Evolutionary conservation across 1,140 invertebrate species (phyloP).

Genomic region (Diuraphis noxia): DNA sequence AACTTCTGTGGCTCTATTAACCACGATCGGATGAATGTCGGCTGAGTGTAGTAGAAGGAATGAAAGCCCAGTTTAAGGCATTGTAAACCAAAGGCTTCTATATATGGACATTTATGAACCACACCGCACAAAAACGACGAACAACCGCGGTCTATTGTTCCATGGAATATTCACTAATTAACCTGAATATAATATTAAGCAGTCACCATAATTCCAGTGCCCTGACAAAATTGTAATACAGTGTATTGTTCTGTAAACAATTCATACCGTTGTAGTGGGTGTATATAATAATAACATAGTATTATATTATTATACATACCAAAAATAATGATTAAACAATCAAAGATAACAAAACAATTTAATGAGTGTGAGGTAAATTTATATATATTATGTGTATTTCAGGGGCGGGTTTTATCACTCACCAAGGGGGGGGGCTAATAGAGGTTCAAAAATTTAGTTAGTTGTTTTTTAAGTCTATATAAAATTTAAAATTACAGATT

Average conservation of each 20-base stretch:
- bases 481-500: no score
- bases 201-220: not conserved
- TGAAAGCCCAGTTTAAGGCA: not conserved
- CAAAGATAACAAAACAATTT: not conserved
- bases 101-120: not conserved
- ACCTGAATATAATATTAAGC: constrained; percentile 5
- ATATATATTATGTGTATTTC: no score
- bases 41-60: fast-evolving
- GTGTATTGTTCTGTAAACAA: not conserved
- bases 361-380: not conserved
- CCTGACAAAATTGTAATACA: not conserved
- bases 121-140: not conserved
- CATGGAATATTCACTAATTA: not conserved
- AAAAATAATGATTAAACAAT: not conserved
- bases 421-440: no score
- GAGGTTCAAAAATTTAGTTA: no score
- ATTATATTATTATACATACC: not conserved
- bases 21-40: not conserved
- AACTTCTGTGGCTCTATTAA: not conserved
- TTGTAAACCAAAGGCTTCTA: not conserved
- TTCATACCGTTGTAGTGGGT: not conserved
- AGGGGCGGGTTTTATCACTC: no score
- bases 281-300: not conserved
- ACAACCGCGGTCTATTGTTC: not conserved
- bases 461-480: no score